phyloP scores from a whole-genome alignment of 2,888 invertebrate genomes.

The Stenodema calcarata region DNA sequence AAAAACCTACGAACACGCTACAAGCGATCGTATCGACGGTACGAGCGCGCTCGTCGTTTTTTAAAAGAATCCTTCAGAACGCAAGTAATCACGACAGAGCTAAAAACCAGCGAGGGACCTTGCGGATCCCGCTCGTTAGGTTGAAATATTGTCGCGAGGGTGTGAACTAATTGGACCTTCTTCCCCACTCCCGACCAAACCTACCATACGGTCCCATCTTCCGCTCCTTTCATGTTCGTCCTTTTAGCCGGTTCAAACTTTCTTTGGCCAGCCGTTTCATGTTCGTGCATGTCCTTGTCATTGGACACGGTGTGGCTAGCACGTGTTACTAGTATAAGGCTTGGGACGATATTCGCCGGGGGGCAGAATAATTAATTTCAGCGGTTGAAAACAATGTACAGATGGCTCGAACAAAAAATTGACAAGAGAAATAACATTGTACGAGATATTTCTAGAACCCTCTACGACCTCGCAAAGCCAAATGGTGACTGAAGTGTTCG shows the following conservation, averaged over 20 bases:
- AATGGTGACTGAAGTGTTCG: too few relatives aligned
- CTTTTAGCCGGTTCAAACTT: not conserved
- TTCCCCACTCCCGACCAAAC: not conserved
- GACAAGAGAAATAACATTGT: too few relatives aligned
- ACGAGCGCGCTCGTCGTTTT: not conserved
- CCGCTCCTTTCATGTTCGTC: not conserved
- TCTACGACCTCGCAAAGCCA: too few relatives aligned
- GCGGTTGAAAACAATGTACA: too few relatives aligned
- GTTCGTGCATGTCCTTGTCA: not conserved
- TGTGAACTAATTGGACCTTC: not conserved
- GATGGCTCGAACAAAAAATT: too few relatives aligned
- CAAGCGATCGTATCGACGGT: not conserved
- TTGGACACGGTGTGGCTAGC: not conserved
- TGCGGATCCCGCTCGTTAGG: conserved; percentile 7
- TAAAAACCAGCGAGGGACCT: not conserved
- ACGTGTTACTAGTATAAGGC: not conserved
- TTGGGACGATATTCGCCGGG: not conserved
- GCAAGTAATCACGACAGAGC: not conserved
- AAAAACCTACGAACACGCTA: too few relatives aligned
- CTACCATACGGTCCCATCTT: not conserved
- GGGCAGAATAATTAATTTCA: not conserved
- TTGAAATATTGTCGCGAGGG: conserved; percentile 12
- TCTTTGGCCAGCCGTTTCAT: not conserved
- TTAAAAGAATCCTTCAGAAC: not conserved
- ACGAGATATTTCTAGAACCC: too few relatives aligned